phyloP scores from a whole-genome alignment of 2,113 vertebrate genomes.

The Gnathonemus longibarbis region DNA sequence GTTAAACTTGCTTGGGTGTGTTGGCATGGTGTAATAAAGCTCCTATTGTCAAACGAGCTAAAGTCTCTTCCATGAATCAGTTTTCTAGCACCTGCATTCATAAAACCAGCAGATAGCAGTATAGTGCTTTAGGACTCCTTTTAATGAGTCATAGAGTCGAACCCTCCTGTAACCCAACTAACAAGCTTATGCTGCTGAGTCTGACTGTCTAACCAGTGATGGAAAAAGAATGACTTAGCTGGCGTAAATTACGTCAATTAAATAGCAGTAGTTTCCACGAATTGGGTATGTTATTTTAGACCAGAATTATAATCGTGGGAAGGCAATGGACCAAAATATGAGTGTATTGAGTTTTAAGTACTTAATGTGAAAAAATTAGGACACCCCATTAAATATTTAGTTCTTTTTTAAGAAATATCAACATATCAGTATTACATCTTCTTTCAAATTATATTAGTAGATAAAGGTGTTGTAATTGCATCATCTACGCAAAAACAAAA shows the following conservation, averaged over 20 bases:
- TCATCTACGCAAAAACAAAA: too few relatives aligned
- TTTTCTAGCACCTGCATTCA: neutral
- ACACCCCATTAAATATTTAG: too few relatives aligned
- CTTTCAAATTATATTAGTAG: too few relatives aligned
- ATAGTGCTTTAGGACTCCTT: neutral
- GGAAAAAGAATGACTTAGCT: neutral
- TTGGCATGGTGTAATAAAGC: neutral
- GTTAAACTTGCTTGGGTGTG: neutral
- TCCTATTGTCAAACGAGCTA: neutral
- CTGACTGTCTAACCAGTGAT: neutral
- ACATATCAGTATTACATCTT: too few relatives aligned
- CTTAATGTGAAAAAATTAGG: too few relatives aligned
- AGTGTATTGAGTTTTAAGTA: too few relatives aligned
- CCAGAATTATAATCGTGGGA: neutral
- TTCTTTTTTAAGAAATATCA: too few relatives aligned
- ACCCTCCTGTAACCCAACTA: neutral
- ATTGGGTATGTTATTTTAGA: neutral
- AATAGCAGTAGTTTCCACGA: neutral
- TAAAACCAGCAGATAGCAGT: neutral
- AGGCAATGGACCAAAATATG: neutral
- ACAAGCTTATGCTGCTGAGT: neutral
- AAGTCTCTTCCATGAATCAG: neutral
- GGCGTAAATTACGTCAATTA: neutral
- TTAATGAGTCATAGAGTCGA: neutral
- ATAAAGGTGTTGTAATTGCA: too few relatives aligned